Conservation (phyloP, 2,888 invertebrate species). For the Abscondita cerata region DNA sequence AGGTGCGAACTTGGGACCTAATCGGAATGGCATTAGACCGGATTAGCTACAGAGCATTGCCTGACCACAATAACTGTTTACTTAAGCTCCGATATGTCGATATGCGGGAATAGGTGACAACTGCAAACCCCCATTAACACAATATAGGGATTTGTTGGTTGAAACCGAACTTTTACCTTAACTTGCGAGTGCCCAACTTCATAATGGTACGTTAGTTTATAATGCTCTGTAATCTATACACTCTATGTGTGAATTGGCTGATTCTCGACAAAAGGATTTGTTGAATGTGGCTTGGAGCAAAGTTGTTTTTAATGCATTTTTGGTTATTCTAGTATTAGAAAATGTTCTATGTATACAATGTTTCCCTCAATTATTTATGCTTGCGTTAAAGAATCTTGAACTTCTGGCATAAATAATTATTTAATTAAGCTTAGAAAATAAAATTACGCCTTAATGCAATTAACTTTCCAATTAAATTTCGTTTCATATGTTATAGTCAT, state of each 20-base stretch:
- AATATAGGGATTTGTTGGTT: constrained; percentile 39
- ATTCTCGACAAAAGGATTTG: constrained; percentile 45
- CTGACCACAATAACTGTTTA: constrained; percentile 57
- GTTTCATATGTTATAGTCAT: too few species aligned
- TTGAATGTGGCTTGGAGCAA: constrained; percentile 37
- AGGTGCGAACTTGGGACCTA: constrained; percentile 54
- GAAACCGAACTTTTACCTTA: constrained; percentile 25
- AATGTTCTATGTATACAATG: not conserved
- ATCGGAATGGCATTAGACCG: constrained; percentile 55
- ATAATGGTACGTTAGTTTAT: constrained; percentile 34
- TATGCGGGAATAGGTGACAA: constrained; percentile 50
- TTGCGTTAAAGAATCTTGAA: too few species aligned
- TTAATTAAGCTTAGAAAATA: too few species aligned
- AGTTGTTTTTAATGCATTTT: constrained; percentile 44
- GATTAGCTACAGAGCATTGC: constrained; percentile 56
- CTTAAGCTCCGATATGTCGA: constrained; percentile 53
- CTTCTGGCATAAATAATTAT: too few species aligned
- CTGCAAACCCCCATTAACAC: constrained; percentile 46
- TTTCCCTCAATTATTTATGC: too few species aligned
- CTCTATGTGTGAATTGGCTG: constrained; percentile 39
- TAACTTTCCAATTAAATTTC: too few species aligned
- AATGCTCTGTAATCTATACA: constrained; percentile 39
- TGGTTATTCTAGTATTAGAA: constrained; percentile 39
- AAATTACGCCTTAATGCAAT: too few species aligned
- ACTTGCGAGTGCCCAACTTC: constrained; percentile 13